A percentile compares a stretch with the other conserved stretches of the same genome.
phyloP scores from a whole-genome alignment of 2,113 vertebrate species.

The Phasianus colchicus region DNA sequence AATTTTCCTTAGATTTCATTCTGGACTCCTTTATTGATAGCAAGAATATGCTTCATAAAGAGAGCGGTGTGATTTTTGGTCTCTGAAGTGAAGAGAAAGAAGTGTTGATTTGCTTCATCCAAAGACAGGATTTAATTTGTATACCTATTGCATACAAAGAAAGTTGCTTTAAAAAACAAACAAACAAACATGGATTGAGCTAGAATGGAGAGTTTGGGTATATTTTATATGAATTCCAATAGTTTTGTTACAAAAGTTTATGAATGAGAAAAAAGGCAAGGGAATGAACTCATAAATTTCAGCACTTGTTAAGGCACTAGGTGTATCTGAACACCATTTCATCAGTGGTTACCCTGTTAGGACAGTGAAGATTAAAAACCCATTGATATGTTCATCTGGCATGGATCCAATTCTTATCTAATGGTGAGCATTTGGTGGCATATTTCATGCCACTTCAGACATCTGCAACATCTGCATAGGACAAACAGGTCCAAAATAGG shows the following conservation, averaged over 20 bases:
- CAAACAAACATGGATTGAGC: neutral
- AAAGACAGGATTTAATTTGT: neutral
- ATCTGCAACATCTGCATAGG: neutral
- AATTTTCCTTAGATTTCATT: neutral
- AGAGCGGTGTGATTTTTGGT: fast-evolving
- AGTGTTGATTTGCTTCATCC: neutral
- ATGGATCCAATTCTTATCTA: neutral
- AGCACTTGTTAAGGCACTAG: neutral
- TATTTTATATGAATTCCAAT: neutral
- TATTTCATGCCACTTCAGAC: neutral
- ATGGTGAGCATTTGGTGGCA: neutral
- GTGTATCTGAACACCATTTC: neutral
- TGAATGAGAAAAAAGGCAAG: neutral
- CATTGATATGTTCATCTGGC: neutral
- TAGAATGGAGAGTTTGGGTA: neutral
- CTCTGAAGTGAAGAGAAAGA: neutral
- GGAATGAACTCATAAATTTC: neutral
- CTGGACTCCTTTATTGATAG: neutral
- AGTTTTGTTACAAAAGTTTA: neutral
- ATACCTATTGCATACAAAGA: neutral
- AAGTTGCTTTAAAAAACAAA: neutral
- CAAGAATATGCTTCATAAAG: neutral
- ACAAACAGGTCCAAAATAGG: fast-evolving
- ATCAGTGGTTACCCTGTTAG: fast-evolving
- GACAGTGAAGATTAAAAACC: neutral